Evolutionary conservation across 1,140 invertebrate species (phyloP), one percentile per base, ranked within the genome.

Genomic region (Saccostrea glomerata): DNA sequence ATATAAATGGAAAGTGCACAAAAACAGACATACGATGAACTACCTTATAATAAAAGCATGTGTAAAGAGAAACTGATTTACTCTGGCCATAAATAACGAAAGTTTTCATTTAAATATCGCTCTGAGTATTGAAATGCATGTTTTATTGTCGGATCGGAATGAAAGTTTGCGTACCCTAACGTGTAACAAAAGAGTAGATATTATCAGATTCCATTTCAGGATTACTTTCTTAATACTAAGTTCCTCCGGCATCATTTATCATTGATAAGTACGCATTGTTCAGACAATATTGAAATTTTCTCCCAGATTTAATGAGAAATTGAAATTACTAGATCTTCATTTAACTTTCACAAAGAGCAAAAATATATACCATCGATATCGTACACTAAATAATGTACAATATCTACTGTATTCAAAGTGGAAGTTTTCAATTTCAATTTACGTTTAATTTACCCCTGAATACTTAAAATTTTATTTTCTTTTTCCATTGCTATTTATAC

Each of bases 51-150:
- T 66, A 66, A 66, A 36, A 77, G 30, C 70, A 77, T 25, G 70
- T 30, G 23, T 77, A 30, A 30, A 77, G 25, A 77, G 70, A 77
- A 15, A 36, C 17, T 30, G 70, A 77, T 77, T 73, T 77, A 77
- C 25, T 36, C 25, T 25, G 23, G 5, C 12, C 70, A 36, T 77
- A 77, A 77, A 77, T 77, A 77, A 15, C 12, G 23, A 12, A 25
- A 25, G 70, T 77, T 77, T 77, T 77, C 70, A 77, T 77, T 77
- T 77, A 77, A 77, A 77, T 77, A 77, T 77, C 25, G 11, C 4
- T 17, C 25, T 77, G 25, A 36, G 70, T 77, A 77, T 77, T 77
- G 70, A 77, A 30, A 77, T 77, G 70, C 70, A 77, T 12, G 25
- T 77, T 77, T 63, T 77, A 77, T 77, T 77, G 70, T 17, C 13